Conservation (phyloP, 1,140 invertebrate species). For the Nebria ingens region DNA sequence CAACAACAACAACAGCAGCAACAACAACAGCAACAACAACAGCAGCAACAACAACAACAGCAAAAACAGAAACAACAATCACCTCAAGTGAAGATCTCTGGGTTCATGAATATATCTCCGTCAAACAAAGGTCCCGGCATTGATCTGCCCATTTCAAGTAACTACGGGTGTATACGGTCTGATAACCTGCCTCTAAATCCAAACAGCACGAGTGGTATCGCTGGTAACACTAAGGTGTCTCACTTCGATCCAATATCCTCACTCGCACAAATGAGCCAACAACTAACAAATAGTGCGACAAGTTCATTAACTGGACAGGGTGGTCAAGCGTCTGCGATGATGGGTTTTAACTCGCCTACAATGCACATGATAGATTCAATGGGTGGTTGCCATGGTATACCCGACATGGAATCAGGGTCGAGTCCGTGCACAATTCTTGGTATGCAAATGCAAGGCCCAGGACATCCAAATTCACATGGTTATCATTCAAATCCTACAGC, state of each 20-base stretch:
- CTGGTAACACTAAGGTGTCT: constrained; percentile 44
- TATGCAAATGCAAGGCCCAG: constrained; percentile 31
- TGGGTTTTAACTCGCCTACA: constrained; percentile 44
- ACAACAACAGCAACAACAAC: no score
- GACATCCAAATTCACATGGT: constrained; percentile 32
- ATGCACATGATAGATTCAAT: constrained; percentile 43
- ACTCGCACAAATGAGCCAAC: constrained; percentile 87
- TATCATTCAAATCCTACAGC: constrained; percentile 14
- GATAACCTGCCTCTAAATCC: constrained; percentile 79
- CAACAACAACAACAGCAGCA: constrained; percentile 24
- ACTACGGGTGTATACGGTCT: constrained; percentile 42
- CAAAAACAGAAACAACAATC: constrained; percentile 23
- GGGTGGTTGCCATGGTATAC: constrained; percentile 31
- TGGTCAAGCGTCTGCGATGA: constrained; percentile 45
- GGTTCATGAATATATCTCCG: constrained; percentile 31
- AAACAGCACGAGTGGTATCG: constrained; percentile 53
- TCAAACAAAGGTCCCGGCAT: constrained; percentile 29
- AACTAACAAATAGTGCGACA: constrained; percentile 64
- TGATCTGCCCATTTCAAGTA: constrained; percentile 23
- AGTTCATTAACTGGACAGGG: constrained; percentile 39
- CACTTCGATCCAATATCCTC: constrained; percentile 89
- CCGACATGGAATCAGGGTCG: constrained; percentile 30
- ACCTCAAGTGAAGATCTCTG: constrained; percentile 30
- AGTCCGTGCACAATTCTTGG: constrained; percentile 32
- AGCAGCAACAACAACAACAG: constrained; percentile 22